A percentile compares a stretch with the other conserved stretches of the same genome.
Conservation (phyloP, 1,140 invertebrate species). For the Gryllus bimaculatus region DNA sequence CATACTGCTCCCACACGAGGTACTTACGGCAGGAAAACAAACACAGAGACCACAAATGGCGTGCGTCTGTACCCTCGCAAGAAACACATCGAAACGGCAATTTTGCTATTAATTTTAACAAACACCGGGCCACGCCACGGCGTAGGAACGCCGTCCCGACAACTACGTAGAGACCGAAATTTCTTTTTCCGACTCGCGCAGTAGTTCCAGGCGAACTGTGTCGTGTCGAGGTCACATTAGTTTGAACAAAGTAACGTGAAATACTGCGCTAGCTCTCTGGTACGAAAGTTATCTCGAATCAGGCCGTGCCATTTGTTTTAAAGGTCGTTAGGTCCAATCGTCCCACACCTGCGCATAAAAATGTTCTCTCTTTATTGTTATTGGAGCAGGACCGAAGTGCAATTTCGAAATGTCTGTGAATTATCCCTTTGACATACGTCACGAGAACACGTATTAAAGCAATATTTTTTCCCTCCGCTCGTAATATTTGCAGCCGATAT, state of each 20-base stretch:
- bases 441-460: too few species aligned
- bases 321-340: background rate
- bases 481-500: too few species aligned
- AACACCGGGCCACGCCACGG: background rate
- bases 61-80: background rate
- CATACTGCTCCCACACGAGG: background rate
- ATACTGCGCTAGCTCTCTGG: background rate
- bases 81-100: background rate
- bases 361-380: too few species aligned
- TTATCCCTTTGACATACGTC: too few species aligned
- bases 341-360: background rate
- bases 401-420: too few species aligned
- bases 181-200: background rate
- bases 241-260: background rate
- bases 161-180: background rate
- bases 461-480: too few species aligned
- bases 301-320: background rate
- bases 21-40: slow-evolving; percentile 1
- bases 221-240: background rate
- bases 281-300: background rate
- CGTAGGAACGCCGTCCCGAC: background rate
- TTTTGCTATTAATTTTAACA: slow-evolving; percentile 2
- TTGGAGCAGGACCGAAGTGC: too few species aligned
- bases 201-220: background rate
- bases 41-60: background rate